phyloP scores from a whole-genome alignment of 2,888 invertebrate genomes.

The Lycophotia porphyrea region DNA sequence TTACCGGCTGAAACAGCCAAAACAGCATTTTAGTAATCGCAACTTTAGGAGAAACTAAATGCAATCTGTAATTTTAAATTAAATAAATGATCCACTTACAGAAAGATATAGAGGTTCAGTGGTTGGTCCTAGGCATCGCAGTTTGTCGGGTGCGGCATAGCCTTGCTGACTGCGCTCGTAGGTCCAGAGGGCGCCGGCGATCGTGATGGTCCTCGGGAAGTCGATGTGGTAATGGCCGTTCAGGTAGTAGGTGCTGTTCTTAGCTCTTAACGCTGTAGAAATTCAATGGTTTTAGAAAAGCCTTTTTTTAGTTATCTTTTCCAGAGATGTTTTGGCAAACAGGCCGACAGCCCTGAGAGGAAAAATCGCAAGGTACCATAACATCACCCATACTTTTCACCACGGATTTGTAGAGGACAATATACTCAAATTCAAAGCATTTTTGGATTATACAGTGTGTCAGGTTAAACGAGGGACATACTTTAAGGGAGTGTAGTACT shows the following conservation, averaged over 20 bases:
- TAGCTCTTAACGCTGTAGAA: slow-evolving; percentile 93
- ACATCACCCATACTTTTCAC: neutral
- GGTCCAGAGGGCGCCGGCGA: slow-evolving; percentile 96
- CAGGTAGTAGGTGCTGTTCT: slow-evolving; percentile 95
- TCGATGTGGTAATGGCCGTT: slow-evolving; percentile 99
- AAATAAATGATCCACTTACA: slow-evolving; percentile 82
- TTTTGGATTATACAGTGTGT: too few relatives aligned
- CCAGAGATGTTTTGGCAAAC: neutral
- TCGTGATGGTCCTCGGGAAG: slow-evolving; percentile 94
- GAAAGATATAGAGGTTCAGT: slow-evolving; percentile 96
- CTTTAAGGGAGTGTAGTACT: too few relatives aligned
- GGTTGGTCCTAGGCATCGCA: slow-evolving; percentile 96
- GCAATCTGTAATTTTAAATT: neutral
- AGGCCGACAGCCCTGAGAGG: neutral
- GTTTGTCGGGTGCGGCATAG: slow-evolving; percentile 95
- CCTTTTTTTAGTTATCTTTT: neutral
- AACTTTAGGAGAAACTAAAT: neutral
- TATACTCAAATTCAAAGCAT: neutral
- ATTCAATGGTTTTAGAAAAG: neutral
- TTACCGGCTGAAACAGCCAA: neutral
- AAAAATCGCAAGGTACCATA: neutral
- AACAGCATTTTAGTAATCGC: neutral
- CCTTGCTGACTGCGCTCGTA: slow-evolving; percentile 96
- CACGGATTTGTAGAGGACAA: neutral
- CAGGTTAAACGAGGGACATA: too few relatives aligned